Conservation (phyloP, 2,113 vertebrate genomes). For the Muntiacus reevesi region DNA sequence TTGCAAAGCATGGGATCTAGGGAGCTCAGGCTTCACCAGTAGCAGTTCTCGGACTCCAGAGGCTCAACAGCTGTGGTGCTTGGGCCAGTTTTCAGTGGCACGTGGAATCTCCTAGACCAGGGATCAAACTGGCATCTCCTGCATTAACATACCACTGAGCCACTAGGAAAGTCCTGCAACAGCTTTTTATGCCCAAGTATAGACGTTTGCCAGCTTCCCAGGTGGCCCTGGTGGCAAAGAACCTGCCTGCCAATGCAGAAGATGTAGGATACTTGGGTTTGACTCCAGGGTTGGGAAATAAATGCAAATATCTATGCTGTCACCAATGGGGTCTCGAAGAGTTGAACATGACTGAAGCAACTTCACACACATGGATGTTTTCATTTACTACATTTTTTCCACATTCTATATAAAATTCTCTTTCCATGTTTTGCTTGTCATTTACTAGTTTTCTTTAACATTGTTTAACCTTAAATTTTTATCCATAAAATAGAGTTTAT, state of each 20-base stretch:
- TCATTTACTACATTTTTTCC: neutral
- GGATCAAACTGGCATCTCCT: neutral
- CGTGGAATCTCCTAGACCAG: neutral
- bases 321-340: neutral
- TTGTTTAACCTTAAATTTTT: neutral
- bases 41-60: neutral
- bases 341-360: neutral
- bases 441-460: neutral
- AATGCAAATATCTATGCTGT: neutral
- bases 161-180: neutral
- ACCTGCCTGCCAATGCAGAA: neutral
- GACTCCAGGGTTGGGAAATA: neutral
- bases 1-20: neutral
- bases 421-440: neutral
- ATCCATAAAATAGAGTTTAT: neutral
- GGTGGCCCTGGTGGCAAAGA: neutral
- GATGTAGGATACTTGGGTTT: neutral
- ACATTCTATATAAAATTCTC: neutral
- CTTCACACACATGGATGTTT: neutral
- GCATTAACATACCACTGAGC: neutral
- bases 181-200: neutral
- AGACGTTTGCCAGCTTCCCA: neutral
- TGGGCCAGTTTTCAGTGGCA: neutral
- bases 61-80: neutral
- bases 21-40: neutral